These are phyloP conservation scores for Trachelus iudaicus DNA, from an alignment of 2,888 invertebrate genomes.

Conservation along the genomic window DNA sequence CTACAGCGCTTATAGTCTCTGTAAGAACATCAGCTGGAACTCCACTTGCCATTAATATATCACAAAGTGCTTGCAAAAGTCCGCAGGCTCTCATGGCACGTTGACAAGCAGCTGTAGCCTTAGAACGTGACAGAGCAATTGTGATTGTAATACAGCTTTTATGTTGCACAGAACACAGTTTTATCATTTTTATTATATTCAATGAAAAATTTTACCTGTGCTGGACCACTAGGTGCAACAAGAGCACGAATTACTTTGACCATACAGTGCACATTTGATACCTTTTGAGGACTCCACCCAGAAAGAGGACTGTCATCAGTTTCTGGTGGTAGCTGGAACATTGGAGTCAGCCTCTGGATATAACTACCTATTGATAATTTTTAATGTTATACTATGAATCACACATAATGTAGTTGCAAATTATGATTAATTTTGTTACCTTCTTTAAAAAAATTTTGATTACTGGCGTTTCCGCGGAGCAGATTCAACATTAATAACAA, in stretches of 20 bases:
- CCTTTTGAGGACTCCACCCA: conserved; percentile 94
- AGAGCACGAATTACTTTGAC: conserved; percentile 89
- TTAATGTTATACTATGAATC: neutral
- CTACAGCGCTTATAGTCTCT: conserved; percentile 95
- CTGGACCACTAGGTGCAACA: conserved; percentile 93
- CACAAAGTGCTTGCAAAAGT: conserved; percentile 83
- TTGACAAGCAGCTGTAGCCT: conserved; percentile 77
- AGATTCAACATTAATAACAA: conserved; percentile 92
- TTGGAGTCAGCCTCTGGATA: conserved; percentile 88
- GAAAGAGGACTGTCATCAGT: conserved; percentile 70
- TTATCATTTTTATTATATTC: neutral
- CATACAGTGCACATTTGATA: conserved; percentile 93
- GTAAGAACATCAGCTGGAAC: conserved; percentile 96
- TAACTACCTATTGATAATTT: conserved; percentile 75
- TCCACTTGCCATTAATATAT: conserved; percentile 94
- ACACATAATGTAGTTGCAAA: neutral
- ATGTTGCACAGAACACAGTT: neutral
- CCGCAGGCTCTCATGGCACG: conserved; percentile 88
- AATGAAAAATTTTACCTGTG: conserved; percentile 70
- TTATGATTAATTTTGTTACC: conserved; percentile 61
- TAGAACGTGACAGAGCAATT: conserved; percentile 26
- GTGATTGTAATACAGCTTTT: neutral
- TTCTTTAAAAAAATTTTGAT: conserved; percentile 99
- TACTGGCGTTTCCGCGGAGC: conserved; percentile 93
- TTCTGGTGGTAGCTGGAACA: conserved; percentile 84